Evolutionary conservation across 2,113 vertebrate genomes (phyloP), one percentile per base, ranked within the genome.

Genomic region (Ploceus nigricollis): DNA sequence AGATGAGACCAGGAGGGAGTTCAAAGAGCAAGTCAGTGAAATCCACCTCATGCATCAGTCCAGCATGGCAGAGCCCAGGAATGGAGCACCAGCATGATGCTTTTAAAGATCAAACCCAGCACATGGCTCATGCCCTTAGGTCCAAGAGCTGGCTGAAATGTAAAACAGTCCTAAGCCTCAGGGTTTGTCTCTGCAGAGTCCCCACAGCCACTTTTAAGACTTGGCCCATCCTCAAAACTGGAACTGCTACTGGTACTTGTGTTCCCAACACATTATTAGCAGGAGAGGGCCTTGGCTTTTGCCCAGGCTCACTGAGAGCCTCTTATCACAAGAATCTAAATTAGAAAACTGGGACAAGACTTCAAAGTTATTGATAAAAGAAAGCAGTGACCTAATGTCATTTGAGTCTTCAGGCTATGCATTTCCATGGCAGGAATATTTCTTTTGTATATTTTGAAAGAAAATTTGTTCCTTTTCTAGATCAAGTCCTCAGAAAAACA

Each of bases 311-410:
- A 0, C 75, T 40, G 47, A 90, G 82, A 85, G 86, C 40, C 51
- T 70, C 88, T 93, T 94, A 93, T 93, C 90, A 75, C 64, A 86
- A 70, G 58, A 80, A 94, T 93, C 94, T 96, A 80, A 93, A 93
- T 89, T 58, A 95, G 90, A 95, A 93, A 95, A 92, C 83, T 81
- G 82, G 90, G 71, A 94, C 66, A 86, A 83, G 80, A 90, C 88
- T 95, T 97, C 94, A 95, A 94, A 94, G 94, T 81, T 90, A 66
- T 47, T 81, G 82, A 97, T 95, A 87, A 97, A 95, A 95, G 48
- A 73, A 96, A 95, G 50, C 37, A 23, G 83, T 94, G 93, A 96
- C 94, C 93, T 87, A 54, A 91, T 82, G 89, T 84, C 73, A 84
- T 75, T 83, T 48, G 77, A 89, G 93, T 71, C 71, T 78, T 73